Base-by-base conservation (phyloP, 1,140 invertebrate genomes). In the Schlechtendalia chinensis region DNA sequence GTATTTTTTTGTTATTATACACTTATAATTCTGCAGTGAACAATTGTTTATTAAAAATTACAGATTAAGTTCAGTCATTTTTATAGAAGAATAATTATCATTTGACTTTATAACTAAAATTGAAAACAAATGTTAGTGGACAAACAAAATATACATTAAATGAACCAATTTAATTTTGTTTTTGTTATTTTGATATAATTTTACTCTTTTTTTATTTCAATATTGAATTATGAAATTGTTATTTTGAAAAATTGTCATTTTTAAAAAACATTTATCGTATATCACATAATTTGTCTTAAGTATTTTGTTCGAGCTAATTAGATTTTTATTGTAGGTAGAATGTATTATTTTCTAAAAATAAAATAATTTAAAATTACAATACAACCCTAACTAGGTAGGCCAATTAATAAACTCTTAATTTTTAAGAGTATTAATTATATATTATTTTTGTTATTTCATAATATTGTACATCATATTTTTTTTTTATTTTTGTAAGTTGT, bases 401-500 rank as follows among this genome's bases (percentile, higher is more conserved):
- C 12, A 29, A 61, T 61, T 61, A 29, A 50, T 50, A 4, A 59
- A 29, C 5, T 27, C 11, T 59, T n/a, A n/a, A n/a, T n/a, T n/a
- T n/a, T n/a, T n/a, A n/a, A n/a, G n/a, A n/a, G n/a, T n/a, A n/a
- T n/a, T n/a, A n/a, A n/a, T n/a, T n/a, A n/a, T n/a, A 39, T 39
- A 39, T 12, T 45, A 1, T 14, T 65, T 14, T 29, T n/a, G 16
- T 63, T 32, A 63, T 72, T 5, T 32, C 14, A 32, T 74, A 53
- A 12, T 54, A 16, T 12, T 74, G 17, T 74, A 39, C 53, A 58
- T 39, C 32, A 14, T 74, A 74, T 17, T 2, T 74, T 8, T 74
- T 74, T 56, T 27, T 19, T 74, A 74, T 39, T 39, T 74, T 56
- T 74, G 53, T 58, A 22, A 29, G 27, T 56, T 74, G 27, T 53